Base-by-base conservation (phyloP, 2,113 vertebrate species). In the Zingel zingel region DNA sequence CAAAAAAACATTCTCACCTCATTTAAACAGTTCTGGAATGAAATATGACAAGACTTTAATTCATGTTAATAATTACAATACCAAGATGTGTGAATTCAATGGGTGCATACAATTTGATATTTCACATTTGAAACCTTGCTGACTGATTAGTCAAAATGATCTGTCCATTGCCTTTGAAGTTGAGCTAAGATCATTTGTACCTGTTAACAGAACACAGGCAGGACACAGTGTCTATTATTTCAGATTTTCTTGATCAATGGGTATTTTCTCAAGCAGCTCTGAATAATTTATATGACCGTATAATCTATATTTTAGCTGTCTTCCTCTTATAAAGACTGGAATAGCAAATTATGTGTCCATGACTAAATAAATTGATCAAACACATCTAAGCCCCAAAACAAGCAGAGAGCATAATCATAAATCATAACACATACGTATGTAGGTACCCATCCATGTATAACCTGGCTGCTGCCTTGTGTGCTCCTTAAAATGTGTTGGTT, bases 331-430 rank as follows among this genome's bases (percentile, higher is more conserved):
- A 51, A 25, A 63, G 43, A 70, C 67, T 75, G 48, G 70, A 76
- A 77, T 62, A 67, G 65, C 13, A 54, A 80, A 82, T 76, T 81
- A 71, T 82, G 78, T 74, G 71, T 18, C 43, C 50, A 25, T 78
- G 71, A 88, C 65, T 70, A 84, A 85, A 82, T 58, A 9, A 87
- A 88, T 33, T 18, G 71, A 82, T 84, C 5, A 18, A 27, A 67
- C 6, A 47, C 74, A 75, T 80, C 45, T 47, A 73, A 83, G 83
- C 74, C 61, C 65, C 30, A 85, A 51, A 74, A 47, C 76, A 80
- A 65, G 54, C 12, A 21, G 43, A 79, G 39, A 50, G 62, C 72
- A 25, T 45, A 64, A 57, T 50, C n/a, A 6, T 73, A 76, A 82
- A 80, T 86, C 62, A 79, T 30, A 14, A 50, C 50, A 53, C 23